Conservation (phyloP, 2,113 vertebrate species). For the Hippocampus barbouri region DNA sequence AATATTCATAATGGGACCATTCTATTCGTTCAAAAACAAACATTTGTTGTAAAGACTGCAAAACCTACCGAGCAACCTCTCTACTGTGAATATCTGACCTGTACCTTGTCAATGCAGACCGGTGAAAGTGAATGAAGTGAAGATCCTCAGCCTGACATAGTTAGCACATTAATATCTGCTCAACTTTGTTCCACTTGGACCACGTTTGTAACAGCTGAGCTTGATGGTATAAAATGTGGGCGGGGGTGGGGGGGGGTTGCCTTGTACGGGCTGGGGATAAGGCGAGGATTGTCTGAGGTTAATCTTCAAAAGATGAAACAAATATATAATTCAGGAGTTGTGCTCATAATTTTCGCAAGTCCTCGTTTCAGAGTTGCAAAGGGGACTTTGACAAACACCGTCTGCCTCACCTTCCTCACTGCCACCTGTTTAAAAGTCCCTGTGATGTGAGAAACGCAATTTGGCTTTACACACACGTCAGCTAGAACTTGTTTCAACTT, state of each 20-base stretch:
- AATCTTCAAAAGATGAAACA: neutral
- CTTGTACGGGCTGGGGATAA: neutral
- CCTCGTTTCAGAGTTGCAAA: too few species aligned
- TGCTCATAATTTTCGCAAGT: too few species aligned
- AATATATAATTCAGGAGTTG: neutral
- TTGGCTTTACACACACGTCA: too few species aligned
- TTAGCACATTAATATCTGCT: neutral
- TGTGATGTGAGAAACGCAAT: too few species aligned
- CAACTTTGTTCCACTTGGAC: constrained; percentile 1
- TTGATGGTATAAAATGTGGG: neutral
- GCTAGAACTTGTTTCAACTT: too few species aligned
- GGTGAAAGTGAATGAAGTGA: neutral
- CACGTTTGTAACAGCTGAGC: neutral
- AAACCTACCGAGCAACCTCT: neutral
- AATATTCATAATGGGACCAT: too few species aligned
- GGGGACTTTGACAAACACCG: too few species aligned
- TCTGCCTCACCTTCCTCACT: too few species aligned
- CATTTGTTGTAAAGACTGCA: too few species aligned
- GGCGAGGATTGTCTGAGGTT: neutral
- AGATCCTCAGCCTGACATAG: neutral
- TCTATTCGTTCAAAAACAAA: too few species aligned
- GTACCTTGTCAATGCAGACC: neutral
- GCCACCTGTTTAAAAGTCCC: too few species aligned
- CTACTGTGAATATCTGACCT: neutral
- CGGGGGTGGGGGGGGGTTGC: too few species aligned